Evolutionary conservation across 1,140 invertebrate genomes (phyloP), one percentile per base, ranked within the genome.

Genomic region (Drosophila tani): DNA sequence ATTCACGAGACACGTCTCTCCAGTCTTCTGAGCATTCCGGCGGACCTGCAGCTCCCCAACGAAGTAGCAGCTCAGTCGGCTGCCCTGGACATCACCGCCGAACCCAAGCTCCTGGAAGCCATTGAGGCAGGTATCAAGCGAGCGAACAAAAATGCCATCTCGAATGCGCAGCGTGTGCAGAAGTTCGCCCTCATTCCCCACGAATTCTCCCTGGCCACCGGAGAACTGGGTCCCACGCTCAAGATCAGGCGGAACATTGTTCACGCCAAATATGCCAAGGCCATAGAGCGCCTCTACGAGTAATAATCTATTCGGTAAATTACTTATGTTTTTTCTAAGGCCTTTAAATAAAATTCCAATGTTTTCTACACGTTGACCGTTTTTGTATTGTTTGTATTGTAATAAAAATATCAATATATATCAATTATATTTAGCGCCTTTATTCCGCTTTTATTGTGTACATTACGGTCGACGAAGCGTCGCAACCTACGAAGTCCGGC

Each of bases 171-270:
- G 84, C 96, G 95, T 87, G 94, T 99, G 51, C 97, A 98, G 91
- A 99, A 99, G 92, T 98, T 98, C 93, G 94, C 94, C 9, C 95
- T 99, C 53, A 93, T 99, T 43, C 97, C 97, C 0, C 94, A 94
- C 35, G 98, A 99, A 86, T 98, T 99, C 93, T 97, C 97, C 1
- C 93, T 98, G 69, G 93, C 95, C 43, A 97, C 96, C 14, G 98
- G 97, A 63, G 98, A 99, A 94, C 94, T 99, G 81, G 97, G 96
- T 59, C 97, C 97, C 53, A 98, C 97, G 15, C 93, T 98, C 82
- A 98, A 98, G 93, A 91, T 98, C 32, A 96, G 96, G 85, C 94
- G 97, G 64, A 95, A 94, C 70, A 91, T 96, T 29, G 94, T 97
- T 5, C 87, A 94, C 47, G 94, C 95, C 47, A 96, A 95, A 92